Percentiles rank a stretch among this genome's conserved stretches.
phyloP scores from a whole-genome alignment of 2,113 vertebrate genomes.

The Ailurus styani region DNA sequence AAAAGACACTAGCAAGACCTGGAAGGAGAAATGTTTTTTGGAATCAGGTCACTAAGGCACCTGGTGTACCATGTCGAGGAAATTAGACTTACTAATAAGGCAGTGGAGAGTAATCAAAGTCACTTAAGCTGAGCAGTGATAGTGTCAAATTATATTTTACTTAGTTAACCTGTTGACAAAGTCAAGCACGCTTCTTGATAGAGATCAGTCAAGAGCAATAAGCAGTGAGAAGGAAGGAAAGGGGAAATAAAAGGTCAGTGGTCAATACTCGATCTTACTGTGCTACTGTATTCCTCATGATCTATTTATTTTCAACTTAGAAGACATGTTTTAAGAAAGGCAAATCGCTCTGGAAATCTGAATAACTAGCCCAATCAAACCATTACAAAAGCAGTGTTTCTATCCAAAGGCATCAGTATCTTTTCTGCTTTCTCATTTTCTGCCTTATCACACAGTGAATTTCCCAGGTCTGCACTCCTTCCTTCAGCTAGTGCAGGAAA shows the following conservation, averaged over 20 bases:
- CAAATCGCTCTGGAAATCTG: not conserved
- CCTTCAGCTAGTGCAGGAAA: not conserved
- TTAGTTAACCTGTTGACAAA: not conserved
- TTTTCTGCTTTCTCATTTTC: not conserved
- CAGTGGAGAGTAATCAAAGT: constrained; percentile 7
- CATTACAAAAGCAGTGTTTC: not conserved
- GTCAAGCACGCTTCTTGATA: not conserved
- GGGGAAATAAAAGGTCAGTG: not conserved
- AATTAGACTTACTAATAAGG: not conserved
- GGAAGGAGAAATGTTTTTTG: not conserved
- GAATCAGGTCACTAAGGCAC: not conserved
- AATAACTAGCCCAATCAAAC: not conserved
- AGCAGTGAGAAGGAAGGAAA: not conserved
- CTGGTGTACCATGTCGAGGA: not conserved
- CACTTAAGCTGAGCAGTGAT: constrained; percentile 26
- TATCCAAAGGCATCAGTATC: not conserved
- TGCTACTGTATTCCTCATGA: not conserved
- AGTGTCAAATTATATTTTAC: not conserved
- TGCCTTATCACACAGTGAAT: not conserved
- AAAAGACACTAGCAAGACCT: not conserved
- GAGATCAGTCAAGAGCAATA: not conserved
- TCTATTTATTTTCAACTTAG: not conserved
- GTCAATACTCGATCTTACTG: not conserved
- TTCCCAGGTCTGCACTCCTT: not conserved
- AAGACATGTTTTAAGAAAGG: not conserved